Percentiles rank a stretch among this genome's conserved stretches.
phyloP scores from a whole-genome alignment of 2,113 vertebrate species.

The Rhineura floridana region DNA sequence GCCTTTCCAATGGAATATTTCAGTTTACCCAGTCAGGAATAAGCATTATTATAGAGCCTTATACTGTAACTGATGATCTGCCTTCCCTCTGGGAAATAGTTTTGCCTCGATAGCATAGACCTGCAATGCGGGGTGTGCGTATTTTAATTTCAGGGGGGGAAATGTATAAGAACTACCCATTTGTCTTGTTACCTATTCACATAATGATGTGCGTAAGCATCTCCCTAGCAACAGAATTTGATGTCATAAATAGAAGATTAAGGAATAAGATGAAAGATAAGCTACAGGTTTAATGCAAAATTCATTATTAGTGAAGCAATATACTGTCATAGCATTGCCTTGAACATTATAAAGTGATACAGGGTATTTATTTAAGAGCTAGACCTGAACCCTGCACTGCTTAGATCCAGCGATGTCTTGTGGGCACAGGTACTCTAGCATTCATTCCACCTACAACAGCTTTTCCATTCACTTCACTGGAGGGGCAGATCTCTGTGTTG shows the following conservation, averaged over 20 bases:
- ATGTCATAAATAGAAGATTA: slow-evolving; percentile 18
- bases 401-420: neutral
- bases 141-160: neutral
- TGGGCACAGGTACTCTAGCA: neutral
- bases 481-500: neutral
- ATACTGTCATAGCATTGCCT: neutral
- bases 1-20: slow-evolving; percentile 5
- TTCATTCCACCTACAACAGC: neutral
- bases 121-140: neutral
- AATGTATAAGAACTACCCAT: neutral
- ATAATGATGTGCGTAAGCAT: slow-evolving; percentile 50
- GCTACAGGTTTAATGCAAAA: slow-evolving; percentile 8
- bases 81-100: slow-evolving; percentile 23
- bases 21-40: neutral
- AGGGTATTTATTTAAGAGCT: neutral
- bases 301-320: neutral
- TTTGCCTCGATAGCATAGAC: neutral
- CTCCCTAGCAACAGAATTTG: slow-evolving; percentile 28
- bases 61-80: slow-evolving; percentile 37
- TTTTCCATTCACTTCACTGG: neutral
- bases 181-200: slow-evolving; percentile 30
- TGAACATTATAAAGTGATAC: neutral
- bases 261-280: slow-evolving; percentile 25
- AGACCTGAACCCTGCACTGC: neutral
- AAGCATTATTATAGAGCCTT: neutral